These are phyloP conservation scores for Hafferia zeledoni DNA, from an alignment of 2,797 vertebrate species.

Conservation along the genomic window DNA sequence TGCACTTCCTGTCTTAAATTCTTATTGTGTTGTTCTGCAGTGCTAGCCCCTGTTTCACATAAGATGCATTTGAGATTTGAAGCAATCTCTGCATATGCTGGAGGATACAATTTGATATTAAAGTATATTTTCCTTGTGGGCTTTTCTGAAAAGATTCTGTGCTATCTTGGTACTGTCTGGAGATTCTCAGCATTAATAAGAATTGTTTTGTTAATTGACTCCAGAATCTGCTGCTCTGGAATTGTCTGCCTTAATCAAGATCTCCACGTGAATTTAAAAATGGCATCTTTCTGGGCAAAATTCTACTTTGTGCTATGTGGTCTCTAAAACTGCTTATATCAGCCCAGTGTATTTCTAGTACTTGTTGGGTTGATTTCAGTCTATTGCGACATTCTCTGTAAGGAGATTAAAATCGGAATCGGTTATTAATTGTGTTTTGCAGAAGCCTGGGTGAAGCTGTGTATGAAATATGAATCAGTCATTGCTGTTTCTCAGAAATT, in stretches of 20 bases:
- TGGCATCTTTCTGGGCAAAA: not conserved
- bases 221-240: conserved; percentile 10
- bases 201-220: conserved; percentile 52
- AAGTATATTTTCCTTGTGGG: conserved; percentile 1
- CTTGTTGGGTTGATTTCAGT: not conserved
- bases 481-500: not conserved
- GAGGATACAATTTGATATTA: conserved; percentile 18
- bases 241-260: not conserved
- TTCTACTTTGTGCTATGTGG: not conserved
- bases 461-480: not conserved
- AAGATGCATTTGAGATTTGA: conserved; percentile 50
- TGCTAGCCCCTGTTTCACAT: not conserved
- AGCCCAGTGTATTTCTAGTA: not conserved
- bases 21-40: conserved; percentile 46
- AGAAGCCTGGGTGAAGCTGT: not conserved
- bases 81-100: not conserved
- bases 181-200: conserved; percentile 49
- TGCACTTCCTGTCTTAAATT: conserved; percentile 64
- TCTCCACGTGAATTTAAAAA: conserved; percentile 6
- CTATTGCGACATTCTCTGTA: not conserved
- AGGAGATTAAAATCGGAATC: not conserved
- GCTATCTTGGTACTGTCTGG: conserved; percentile 19
- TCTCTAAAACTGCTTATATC: not conserved
- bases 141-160: conserved; percentile 28
- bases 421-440: conserved; percentile 5